These are phyloP conservation scores for Drosophila fungiperda DNA, from an alignment of 2,888 invertebrate genomes.

Conservation along the genomic window DNA sequence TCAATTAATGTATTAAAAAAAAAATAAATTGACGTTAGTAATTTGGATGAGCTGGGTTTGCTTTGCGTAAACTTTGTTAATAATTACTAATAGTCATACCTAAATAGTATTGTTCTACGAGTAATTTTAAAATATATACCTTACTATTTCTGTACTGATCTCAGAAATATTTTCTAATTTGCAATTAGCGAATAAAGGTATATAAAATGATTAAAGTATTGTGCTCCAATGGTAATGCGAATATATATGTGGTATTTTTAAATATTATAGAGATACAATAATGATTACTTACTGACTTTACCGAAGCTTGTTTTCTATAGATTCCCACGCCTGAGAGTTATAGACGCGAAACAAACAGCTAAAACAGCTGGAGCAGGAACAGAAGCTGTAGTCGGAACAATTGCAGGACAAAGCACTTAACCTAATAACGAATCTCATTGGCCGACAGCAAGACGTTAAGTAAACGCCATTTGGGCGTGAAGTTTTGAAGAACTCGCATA, in stretches of 20 bases:
- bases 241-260: not conserved
- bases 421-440: conserved; percentile 67
- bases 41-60: not conserved
- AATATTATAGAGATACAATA: too few relatives aligned
- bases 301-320: not conserved
- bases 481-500: conserved; percentile 79
- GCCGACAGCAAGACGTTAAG: conserved; percentile 69
- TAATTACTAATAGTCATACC: not conserved
- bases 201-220: not conserved
- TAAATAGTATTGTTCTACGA: not conserved
- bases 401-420: conserved; percentile 69
- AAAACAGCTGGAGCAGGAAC: not conserved
- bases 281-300: too few relatives aligned
- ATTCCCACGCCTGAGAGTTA: not conserved
- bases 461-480: conserved; percentile 71
- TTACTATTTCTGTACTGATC: not conserved
- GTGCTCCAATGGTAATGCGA: not conserved
- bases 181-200: not conserved
- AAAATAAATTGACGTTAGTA: too few relatives aligned
- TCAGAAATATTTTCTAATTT: not conserved
- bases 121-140: not conserved
- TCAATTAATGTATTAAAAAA: too few relatives aligned
- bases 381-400: conserved; percentile 1
- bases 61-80: not conserved
- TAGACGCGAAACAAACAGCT: conserved; percentile 14